Base-by-base conservation (phyloP, 2,113 vertebrate genomes). In the Globicephala melas region DNA sequence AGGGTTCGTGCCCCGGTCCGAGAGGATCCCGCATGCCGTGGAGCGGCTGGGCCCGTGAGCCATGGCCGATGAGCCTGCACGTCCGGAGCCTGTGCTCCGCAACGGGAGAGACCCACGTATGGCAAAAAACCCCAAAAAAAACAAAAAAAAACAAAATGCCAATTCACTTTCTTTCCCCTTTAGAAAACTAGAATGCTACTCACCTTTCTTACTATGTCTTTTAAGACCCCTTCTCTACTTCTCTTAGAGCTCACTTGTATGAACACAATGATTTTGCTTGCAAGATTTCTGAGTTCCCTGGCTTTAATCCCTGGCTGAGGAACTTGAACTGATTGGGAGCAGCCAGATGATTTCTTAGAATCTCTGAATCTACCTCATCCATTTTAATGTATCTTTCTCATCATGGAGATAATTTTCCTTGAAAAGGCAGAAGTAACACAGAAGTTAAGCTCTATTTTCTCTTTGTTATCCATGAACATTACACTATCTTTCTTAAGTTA, bases 381-480 rank as follows among this genome's bases (percentile, higher is more conserved):
- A 92, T 95, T 96, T 91, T 81, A 94, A 83, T 91, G 23, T 76
- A 26, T 41, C 4, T 68, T 44, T 92, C 93, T 94, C 81, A 97
- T 68, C 18, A 67, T 71, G 41, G 67, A 89, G 53, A 70, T 70
- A 33, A 44, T 68, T 93, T 93, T 93, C 28, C 71, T 84, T 95
- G 76, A 85, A 82, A 84, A 83, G 50, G 9, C 26, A 90, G 55
- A 95, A 84, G 20, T 70, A 71, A 97, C 94, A 71, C 65, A 95
- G 71, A 93, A 95, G 79, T 36, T 70, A 70, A 89, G 8, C 17
- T 76, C 55, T 73, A 11, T 63, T 96, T 91, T 94, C 47, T 38
- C 80, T 92, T 96, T 91, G 25, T 81, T 95, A 63, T 76, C n/a
- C 38, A 70, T 62, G 81, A 91, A 44, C 68, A 95, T 47, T 96